A percentile compares a stretch with the other conserved stretches of the same genome.
These are phyloP conservation scores for Sylvicola cinctus DNA, from an alignment of 2,888 invertebrate genomes.

Conservation along the genomic window DNA sequence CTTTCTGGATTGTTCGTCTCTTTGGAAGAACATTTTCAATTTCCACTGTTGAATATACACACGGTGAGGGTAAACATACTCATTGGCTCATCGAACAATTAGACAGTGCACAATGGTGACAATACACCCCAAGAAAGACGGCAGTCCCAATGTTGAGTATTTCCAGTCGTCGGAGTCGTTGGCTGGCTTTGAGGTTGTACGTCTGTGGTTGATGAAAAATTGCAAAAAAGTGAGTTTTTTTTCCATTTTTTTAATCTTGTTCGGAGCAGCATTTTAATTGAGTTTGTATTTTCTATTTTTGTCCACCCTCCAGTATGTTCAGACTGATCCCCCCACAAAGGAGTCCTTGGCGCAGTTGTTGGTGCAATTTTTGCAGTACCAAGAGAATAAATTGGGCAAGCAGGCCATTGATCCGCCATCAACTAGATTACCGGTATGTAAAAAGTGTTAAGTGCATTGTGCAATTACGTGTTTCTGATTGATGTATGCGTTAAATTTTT, in stretches of 20 bases:
- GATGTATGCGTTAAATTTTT: too few relatives aligned
- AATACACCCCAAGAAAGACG: conserved; percentile 58
- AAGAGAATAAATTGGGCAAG: conserved; percentile 89
- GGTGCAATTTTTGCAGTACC: conserved; percentile 82
- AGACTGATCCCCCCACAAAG: conserved; percentile 86
- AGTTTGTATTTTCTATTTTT: too few relatives aligned
- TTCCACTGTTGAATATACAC: too few relatives aligned
- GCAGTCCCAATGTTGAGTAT: conserved; percentile 82
- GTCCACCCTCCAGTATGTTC: conserved; percentile 66
- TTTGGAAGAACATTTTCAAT: too few relatives aligned
- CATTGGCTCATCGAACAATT: too few relatives aligned
- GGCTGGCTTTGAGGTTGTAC: conserved; percentile 72
- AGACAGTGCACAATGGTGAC: too few relatives aligned
- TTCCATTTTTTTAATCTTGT: too few relatives aligned
- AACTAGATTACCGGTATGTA: conserved; percentile 59
- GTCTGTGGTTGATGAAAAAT: conserved; percentile 89
- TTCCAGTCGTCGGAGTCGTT: conserved; percentile 84
- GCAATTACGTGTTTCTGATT: background rate
- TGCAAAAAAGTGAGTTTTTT: conserved; percentile 78
- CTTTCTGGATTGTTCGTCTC: too few relatives aligned
- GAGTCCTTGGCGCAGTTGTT: conserved; percentile 71
- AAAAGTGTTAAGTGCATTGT: background rate
- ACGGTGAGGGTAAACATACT: too few relatives aligned
- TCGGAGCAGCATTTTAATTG: too few relatives aligned
- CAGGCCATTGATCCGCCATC: conserved; percentile 77